Evolutionary conservation across 2,888 invertebrate genomes (phyloP), one percentile per base, ranked within the genome.

Genomic region (Drosophila histrio): DNA sequence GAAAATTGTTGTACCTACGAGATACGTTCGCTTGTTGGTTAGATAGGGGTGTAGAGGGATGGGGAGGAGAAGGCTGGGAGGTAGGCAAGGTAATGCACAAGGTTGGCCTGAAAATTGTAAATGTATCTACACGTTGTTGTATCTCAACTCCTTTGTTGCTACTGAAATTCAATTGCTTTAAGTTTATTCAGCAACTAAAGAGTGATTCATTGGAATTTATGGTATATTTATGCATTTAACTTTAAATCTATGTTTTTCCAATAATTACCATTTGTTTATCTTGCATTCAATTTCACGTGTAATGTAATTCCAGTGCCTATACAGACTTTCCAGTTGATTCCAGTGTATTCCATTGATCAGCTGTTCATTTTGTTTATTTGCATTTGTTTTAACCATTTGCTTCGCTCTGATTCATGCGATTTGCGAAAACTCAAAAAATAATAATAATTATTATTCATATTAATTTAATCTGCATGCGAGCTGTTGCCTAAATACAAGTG

Each of bases 1-100:
- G 82, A 58, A 87, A 85, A 79, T 73, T 66, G 57, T n/a, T 78
- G 76, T 76, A 59, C 15, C 49, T 52, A 38, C 34, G 3, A 67
- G 53, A 71, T 68, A 63, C 34, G 15, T 28, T 19, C 5, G 24
- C 9, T 8, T 2, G 15, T n/a, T n/a, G n/a, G n/a, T n/a, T n/a
- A n/a, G n/a, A n/a, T n/a, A n/a, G n/a, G n/a, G n/a, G n/a, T n/a
- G 30, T 6, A 15, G 11, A 9, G 9, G 19, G 8, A 13, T 13
- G 22, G 26, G 15, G 5, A 13, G n/a, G 19, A 0, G 13, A 19
- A 7, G 43, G 9, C 39, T 6, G 39, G 19, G n/a, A 7, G 28
- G n/a, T 4, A n/a, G 44, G 19, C 30, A 21, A 3, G 43, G 30
- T 8, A 7, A 46, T 9, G 4, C 17, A 24, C 49, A 50, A 36